Evolutionary conservation across 2,797 vertebrate species (phyloP), one percentile per base, ranked within the genome.

Genomic region (Monodelphis domestica): DNA sequence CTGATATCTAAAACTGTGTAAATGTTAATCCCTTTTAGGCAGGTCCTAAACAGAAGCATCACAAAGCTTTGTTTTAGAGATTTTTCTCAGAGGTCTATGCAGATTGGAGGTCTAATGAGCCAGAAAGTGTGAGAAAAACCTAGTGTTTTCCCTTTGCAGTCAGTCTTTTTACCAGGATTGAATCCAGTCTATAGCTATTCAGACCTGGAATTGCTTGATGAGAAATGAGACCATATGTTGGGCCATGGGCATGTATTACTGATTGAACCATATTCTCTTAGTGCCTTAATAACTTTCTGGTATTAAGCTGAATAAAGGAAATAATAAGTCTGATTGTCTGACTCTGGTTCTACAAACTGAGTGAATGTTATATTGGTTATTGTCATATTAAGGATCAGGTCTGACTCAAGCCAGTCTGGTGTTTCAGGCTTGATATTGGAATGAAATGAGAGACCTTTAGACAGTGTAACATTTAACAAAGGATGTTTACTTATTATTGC

Each of bases 301-400:
- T 92, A 94, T 9, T 94, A 57, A 87, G 30, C 53, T 21, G 54
- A 38, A 54, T 38, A 94, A 57, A 28, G 90, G 93, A 33, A 70
- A 38, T 89, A 92, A 87, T 21, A 54, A 56, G 33, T 15, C 54
- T 57, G 55, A 55, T 70, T 89, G 14, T 93, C 53, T 53, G 15
- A 91, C 70, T 91, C 50, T 30, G 70, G 5, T 6, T 94, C 30
- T 89, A 54, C 54, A 57, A 51, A 55, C 70, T 95, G 90, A 90
- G 7, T 89, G 87, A 93, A 90, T 33, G 45, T 54, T 29, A 89
- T 93, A 12, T 54, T n/a, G 33, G 33, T 63, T n/a, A n/a, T 63
- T 63, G 33, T 14, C 15, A 5, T n/a, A n/a, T 63, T 63, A 6
- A n/a, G 11, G 56, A 12, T 59, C 56, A 59, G 29, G 29, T 11